phyloP scores from a whole-genome alignment of 2,888 invertebrate genomes.

The Masnerella sp. region DNA sequence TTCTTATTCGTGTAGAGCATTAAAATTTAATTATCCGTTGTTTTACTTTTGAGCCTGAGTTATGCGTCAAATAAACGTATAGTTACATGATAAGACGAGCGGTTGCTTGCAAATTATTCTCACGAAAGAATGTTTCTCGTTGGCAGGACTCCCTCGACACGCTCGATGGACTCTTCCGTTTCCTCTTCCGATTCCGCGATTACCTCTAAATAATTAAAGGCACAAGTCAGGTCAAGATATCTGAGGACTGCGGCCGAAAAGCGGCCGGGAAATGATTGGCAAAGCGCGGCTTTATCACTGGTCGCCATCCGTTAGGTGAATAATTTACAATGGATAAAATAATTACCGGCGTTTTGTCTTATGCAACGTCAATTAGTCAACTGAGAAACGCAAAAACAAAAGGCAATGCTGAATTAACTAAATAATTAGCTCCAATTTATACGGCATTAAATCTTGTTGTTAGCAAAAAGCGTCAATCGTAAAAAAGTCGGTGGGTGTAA shows the following conservation, averaged over 20 bases:
- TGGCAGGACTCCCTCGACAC: slow-evolving; percentile 55
- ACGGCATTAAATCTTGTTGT: slow-evolving; percentile 36
- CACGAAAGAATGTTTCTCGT: slow-evolving; percentile 49
- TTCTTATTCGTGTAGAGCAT: too few relatives aligned
- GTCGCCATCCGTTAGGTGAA: too few relatives aligned
- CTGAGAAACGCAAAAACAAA: slow-evolving; percentile 36
- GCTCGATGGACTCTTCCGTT: slow-evolving; percentile 61
- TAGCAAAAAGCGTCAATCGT: slow-evolving; percentile 53
- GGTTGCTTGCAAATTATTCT: slow-evolving; percentile 45
- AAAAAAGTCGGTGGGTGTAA: slow-evolving; percentile 59
- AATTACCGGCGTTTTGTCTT: slow-evolving; percentile 32
- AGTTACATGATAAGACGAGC: slow-evolving; percentile 34
- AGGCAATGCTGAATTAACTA: slow-evolving; percentile 29
- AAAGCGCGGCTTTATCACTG: too few relatives aligned
- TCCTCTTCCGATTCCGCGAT: slow-evolving; percentile 61
- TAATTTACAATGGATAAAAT: slow-evolving; percentile 12
- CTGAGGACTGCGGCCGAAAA: background rate
- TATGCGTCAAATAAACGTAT: slow-evolving; percentile 30
- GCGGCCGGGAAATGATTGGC: background rate
- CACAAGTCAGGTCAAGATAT: slow-evolving; percentile 18
- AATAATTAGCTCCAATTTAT: slow-evolving; percentile 47
- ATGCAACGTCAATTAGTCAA: slow-evolving; percentile 44
- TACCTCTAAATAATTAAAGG: slow-evolving; percentile 43
- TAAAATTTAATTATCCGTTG: too few relatives aligned
- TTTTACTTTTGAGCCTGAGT: slow-evolving; percentile 29